phyloP scores from a whole-genome alignment of 2,888 invertebrate species.

The Hydroisotoma schaefferi region DNA sequence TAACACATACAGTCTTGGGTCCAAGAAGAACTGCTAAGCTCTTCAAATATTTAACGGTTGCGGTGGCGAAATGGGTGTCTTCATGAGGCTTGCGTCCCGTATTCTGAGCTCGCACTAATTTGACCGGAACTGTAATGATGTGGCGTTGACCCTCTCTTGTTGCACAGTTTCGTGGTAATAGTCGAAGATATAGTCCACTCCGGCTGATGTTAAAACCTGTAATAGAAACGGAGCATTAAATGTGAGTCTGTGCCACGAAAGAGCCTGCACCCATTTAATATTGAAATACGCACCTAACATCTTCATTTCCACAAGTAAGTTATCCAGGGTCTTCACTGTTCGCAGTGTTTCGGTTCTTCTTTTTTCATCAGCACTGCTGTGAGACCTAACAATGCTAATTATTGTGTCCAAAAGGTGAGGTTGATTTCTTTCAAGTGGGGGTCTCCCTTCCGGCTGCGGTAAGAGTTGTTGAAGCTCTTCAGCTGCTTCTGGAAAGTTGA shows the following conservation, averaged over 20 bases:
- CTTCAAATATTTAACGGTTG: conserved; percentile 48
- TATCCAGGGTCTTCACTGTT: not conserved
- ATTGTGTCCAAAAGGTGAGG: not conserved
- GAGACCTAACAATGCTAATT: not conserved
- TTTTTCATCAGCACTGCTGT: not conserved
- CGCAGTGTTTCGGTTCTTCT: not conserved
- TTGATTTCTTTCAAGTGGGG: not conserved
- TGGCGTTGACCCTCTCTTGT: conserved; percentile 28
- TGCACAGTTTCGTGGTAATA: conserved; percentile 23
- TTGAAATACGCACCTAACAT: not conserved
- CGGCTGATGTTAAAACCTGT: conserved; percentile 2
- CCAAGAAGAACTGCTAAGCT: conserved; percentile 48
- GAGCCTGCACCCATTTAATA: too few species aligned
- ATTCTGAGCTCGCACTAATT: conserved; percentile 27
- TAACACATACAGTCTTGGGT: conserved; percentile 20
- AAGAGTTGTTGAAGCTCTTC: too few species aligned
- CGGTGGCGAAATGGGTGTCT: conserved; percentile 48
- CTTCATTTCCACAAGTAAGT: not conserved
- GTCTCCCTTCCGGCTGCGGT: not conserved
- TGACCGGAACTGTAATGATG: conserved; percentile 37
- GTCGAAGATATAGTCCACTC: conserved; percentile 1
- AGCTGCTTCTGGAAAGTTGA: too few species aligned
- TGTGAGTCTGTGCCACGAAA: too few species aligned
- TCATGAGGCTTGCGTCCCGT: conserved; percentile 43
- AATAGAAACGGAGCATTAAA: too few species aligned